A percentile compares a stretch with the other conserved stretches of the same genome.
These are phyloP conservation scores for Seriola quinqueradiata DNA, from an alignment of 2,113 vertebrate genomes.

Conservation along the genomic window DNA sequence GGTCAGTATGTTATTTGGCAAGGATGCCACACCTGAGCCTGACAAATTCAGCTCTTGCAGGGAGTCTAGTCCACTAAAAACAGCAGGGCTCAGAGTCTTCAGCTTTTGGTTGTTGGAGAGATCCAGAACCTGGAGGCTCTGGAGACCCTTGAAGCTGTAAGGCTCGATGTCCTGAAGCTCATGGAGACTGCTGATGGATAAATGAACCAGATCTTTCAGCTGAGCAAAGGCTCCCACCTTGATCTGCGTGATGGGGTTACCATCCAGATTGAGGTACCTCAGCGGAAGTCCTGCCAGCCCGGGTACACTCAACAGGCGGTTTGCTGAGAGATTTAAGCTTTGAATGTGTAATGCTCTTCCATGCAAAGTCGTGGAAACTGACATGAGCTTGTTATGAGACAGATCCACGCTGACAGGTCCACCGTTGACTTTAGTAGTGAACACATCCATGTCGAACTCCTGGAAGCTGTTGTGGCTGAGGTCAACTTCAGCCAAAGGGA, in stretches of 20 bases:
- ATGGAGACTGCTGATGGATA: slow-evolving; percentile 88
- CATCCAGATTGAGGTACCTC: slow-evolving; percentile 91
- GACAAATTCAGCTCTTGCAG: slow-evolving; percentile 94
- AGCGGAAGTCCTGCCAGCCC: slow-evolving; percentile 87
- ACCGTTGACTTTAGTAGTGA: slow-evolving; percentile 87
- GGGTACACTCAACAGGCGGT: slow-evolving; percentile 85
- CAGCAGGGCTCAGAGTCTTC: slow-evolving; percentile 81
- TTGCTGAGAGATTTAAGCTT: slow-evolving; percentile 91
- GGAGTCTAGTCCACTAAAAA: slow-evolving; percentile 88
- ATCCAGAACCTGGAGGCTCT: slow-evolving; percentile 91
- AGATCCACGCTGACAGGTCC: slow-evolving; percentile 90
- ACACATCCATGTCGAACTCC: slow-evolving; percentile 86
- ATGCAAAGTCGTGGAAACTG: slow-evolving; percentile 64
- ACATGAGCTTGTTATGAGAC: slow-evolving; percentile 88
- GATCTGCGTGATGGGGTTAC: slow-evolving; percentile 87
- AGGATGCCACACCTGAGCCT: slow-evolving; percentile 82
- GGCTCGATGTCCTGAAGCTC: slow-evolving; percentile 84
- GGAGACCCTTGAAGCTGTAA: slow-evolving; percentile 86
- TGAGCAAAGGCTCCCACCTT: slow-evolving; percentile 85
- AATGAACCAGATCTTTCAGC: slow-evolving; percentile 88
- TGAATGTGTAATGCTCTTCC: slow-evolving; percentile 84
- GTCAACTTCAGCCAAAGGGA: slow-evolving; percentile 91
- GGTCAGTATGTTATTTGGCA: slow-evolving; percentile 87
- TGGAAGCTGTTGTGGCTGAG: slow-evolving; percentile 92
- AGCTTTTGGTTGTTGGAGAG: slow-evolving; percentile 90